Evolutionary conservation across 2,113 vertebrate genomes (phyloP), one percentile per base, ranked within the genome.

Genomic region (Crotalus viridis): DNA sequence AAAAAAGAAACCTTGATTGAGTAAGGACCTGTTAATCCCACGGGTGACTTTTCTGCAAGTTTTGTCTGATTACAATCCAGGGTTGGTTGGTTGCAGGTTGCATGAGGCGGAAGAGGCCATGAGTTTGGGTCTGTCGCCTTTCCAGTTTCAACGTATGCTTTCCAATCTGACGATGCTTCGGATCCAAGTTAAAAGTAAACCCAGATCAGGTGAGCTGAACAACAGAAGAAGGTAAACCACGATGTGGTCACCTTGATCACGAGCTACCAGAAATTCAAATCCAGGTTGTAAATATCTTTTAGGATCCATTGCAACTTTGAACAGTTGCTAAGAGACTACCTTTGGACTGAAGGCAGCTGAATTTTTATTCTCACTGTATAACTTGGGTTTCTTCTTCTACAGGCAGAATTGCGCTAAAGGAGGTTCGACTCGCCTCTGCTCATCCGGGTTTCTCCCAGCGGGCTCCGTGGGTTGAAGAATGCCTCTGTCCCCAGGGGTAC

Each of bases 391-490:
- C 26, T 10, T 88, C 87, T 1, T 33, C 88, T 0, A 0, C 97
- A 99, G 99, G 98, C 85, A 98, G 96, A 0, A 93, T 98, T 2
- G 96, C 97, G 96, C 97, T 99, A 7, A 97, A 95, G 0, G 52
- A 96, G 57, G 98, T 99, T 33, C 97, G 56, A 93, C 97, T 99
- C 93, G 95, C 64, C 0, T 98, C 99, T 0, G 98, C 99, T n/a
- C 94, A 5, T 52, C 95, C 9, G 0, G 97, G 97, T 3, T 91
- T 17, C 0, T 97, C 92, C 10, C 10, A 57, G 0, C 89, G 81
- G 1, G 98, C 98, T 0, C 92, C 94, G 5, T 99, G 99, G 99
- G 99, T 99, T 90, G 99, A 99, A 94, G 94, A 95, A 3, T 99
- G 99, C 86, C 91, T 94, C 0, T 99, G 99, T 94, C 99, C 98